These are phyloP conservation scores for Diloba caeruleocephala DNA, from an alignment of 2,888 invertebrate species.

Conservation along the genomic window DNA sequence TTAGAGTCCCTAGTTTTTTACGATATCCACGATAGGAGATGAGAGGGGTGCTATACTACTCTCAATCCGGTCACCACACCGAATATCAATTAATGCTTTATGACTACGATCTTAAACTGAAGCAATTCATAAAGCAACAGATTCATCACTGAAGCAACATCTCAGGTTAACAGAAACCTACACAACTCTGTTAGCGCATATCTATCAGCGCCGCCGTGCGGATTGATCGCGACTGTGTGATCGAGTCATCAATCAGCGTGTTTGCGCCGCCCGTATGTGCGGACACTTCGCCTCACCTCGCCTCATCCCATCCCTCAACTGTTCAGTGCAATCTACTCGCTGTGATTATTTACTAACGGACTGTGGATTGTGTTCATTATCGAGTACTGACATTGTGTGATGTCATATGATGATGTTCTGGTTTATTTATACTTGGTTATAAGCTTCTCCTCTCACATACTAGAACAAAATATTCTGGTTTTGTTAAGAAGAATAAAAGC, in stretches of 20 bases:
- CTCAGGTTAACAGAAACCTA: not conserved
- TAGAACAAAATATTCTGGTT: too few species aligned
- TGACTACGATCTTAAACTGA: not conserved
- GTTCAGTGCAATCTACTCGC: constrained; percentile 39
- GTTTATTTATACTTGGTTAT: too few species aligned
- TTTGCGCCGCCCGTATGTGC: constrained; percentile 53
- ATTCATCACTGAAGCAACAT: not conserved
- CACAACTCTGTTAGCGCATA: not conserved
- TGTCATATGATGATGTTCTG: too few species aligned
- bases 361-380: constrained; percentile 9
- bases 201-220: constrained; percentile 10
- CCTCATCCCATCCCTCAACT: constrained; percentile 8
- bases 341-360: constrained; percentile 47
- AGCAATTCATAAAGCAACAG: not conserved
- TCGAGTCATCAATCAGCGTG: constrained; percentile 55
- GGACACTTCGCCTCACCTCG: constrained; percentile 6
- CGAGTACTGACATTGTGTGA: constrained; percentile 2
- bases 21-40: too few species aligned
- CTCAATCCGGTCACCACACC: too few species aligned
- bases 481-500: too few species aligned
- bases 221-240: constrained; percentile 36
- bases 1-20: too few species aligned
- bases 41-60: too few species aligned
- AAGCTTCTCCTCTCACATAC: too few species aligned
- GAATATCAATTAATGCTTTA: too few species aligned